Percentiles rank a stretch among this genome's conserved stretches.
Evolutionary conservation across 2,888 invertebrate species (phyloP).

Genomic region (Oscheius sp.): DNA sequence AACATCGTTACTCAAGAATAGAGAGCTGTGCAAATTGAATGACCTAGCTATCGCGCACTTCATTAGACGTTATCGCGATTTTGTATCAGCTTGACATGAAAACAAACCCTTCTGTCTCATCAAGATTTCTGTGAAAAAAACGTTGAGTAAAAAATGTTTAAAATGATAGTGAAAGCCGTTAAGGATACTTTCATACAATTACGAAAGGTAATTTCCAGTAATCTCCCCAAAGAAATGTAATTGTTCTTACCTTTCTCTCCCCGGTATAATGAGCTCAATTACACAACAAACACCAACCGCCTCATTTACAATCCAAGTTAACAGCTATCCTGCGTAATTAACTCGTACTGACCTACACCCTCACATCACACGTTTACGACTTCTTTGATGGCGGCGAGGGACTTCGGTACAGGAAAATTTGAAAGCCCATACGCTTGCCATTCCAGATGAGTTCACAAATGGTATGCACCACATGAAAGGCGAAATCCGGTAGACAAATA

Average conservation of each 20-base stretch:
- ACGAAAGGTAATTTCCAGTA: no score
- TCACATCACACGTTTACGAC: conserved; percentile 1
- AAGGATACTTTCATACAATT: no score
- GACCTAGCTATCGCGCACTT: background rate
- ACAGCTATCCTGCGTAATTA: conserved; percentile 22
- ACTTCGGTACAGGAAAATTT: background rate
- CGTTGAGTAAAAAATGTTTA: no score
- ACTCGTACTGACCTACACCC: conserved; percentile 12
- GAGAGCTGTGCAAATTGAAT: background rate
- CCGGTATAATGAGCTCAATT: no score
- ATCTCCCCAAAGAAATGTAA: no score
- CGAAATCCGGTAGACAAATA: background rate
- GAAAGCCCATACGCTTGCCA: background rate
- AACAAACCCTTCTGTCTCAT: no score
- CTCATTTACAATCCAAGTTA: conserved; percentile 27
- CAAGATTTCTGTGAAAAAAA: no score
- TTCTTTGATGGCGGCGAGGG: background rate
- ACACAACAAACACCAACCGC: no score
- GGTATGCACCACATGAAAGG: background rate
- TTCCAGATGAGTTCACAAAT: conserved; percentile 11
- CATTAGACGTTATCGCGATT: background rate
- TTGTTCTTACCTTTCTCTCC: no score
- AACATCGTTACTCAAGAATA: background rate
- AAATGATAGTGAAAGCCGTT: no score
- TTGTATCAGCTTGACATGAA: background rate